Evolutionary conservation across 2,888 invertebrate species (phyloP), one percentile per base, ranked within the genome.

Genomic region (Hypolimnas misippus): DNA sequence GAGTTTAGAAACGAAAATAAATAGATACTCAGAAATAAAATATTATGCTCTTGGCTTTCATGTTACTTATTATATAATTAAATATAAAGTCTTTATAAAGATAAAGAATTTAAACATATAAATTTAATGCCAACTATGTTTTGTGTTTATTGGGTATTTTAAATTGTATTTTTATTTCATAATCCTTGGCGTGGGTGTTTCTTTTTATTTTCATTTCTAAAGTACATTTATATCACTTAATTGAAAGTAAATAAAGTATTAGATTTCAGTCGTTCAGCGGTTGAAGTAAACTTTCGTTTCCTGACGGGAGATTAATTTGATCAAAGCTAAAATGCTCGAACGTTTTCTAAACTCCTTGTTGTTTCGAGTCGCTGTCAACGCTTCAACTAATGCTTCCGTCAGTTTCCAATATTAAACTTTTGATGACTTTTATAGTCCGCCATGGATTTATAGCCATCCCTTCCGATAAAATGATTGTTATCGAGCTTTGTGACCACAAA

Each of bases 301-400:
- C 77, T 83, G 86, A 85, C 86, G 84, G 86, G 80, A 81, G 73
- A 84, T 86, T 86, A 85, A 87, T 89, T 85, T 80, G 87, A 89
- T 90, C 89, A 88, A 90, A 89, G 89, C 82, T 80, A 79, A 86
- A 89, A 86, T 78, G 79, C 77, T 73, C 74, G 73, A 76, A 76
- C 81, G 79, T 84, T 88, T 88, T 88, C 87, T 84, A 81, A 82
- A 83, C 81, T 81, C 83, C 82, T 86, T 84, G 86, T 83, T 83
- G 86, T 83, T 83, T 78, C 84, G 77, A 82, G 80, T 81, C 78
- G 82, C 89, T 87, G 89, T 91, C 91, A 87, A 83, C 90, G 77
- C 77, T 75, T 79, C 82, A 66, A 79, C 88, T 91, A 91, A 91
- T 90, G 91, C 87, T 89, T 90, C 89, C 89, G 87, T 82, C 79